Evolutionary conservation across 2,888 invertebrate genomes (phyloP).

Genomic region (Ditula angustiorana): DNA sequence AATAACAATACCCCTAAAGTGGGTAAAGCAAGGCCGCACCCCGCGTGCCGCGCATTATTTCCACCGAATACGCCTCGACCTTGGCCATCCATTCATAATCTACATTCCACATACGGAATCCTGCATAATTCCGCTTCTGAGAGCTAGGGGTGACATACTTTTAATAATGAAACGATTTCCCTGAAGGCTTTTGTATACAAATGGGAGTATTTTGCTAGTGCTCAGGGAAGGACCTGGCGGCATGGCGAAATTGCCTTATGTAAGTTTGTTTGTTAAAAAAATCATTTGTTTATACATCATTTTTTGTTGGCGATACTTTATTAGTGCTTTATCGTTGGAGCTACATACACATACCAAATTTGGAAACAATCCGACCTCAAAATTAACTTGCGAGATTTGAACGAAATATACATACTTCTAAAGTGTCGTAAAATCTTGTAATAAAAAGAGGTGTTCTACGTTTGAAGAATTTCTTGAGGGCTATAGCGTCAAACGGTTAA

Average conservation of each 20-base stretch:
- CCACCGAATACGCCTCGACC: constrained; percentile 38
- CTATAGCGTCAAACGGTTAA: no score
- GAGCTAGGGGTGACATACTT: constrained; percentile 13
- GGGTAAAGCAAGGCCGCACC: constrained; percentile 47
- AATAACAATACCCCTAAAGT: constrained; percentile 41
- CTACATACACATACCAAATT: no score
- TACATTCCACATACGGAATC: constrained; percentile 45
- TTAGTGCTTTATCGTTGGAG: no score
- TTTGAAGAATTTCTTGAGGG: not conserved
- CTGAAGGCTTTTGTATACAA: constrained; percentile 4
- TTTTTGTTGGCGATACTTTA: no score
- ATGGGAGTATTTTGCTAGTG: not conserved
- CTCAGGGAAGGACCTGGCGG: not conserved
- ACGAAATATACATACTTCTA: not conserved
- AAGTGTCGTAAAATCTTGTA: no score
- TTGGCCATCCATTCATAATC: constrained; percentile 46
- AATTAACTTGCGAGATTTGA: no score
- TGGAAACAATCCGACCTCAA: no score
- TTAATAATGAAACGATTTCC: constrained; percentile 25
- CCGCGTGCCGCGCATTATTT: constrained; percentile 34
- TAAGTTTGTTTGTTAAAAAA: no score
- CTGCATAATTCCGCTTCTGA: constrained; percentile 41
- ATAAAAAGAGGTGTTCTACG: not conserved
- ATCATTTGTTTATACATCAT: no score
- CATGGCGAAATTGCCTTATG: not conserved